Evolutionary conservation across 2,113 vertebrate species (phyloP).

Genomic region (Cathartes aura): DNA sequence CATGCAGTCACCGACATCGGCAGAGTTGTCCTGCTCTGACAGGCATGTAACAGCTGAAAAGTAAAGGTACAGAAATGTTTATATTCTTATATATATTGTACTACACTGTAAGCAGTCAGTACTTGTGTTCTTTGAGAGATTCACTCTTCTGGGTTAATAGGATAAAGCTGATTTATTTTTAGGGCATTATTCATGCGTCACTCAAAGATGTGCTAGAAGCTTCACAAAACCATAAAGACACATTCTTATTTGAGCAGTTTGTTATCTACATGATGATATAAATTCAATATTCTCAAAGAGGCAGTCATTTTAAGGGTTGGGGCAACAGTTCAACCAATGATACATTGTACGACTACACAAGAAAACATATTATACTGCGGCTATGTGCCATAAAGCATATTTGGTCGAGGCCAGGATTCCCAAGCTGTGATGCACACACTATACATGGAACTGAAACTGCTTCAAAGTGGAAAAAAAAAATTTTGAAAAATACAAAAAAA

Average conservation of each 20-base stretch:
- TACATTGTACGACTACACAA: not conserved
- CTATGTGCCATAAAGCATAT: not conserved
- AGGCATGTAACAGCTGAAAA: constrained; percentile 86
- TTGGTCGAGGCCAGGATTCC: not conserved
- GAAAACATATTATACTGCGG: not conserved
- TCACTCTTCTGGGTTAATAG: not conserved
- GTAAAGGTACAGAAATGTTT: not conserved
- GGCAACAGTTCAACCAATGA: not conserved
- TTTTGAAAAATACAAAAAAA: not conserved
- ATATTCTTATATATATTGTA: fast-evolving
- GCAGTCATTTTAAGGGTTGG: not conserved
- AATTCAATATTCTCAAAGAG: not conserved
- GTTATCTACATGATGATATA: not conserved
- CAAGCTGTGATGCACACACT: not conserved
- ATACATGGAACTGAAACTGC: not conserved
- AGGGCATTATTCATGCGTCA: not conserved
- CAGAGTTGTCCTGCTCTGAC: constrained; percentile 73
- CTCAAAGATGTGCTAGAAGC: not conserved
- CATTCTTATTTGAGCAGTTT: not conserved
- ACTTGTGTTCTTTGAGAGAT: not conserved
- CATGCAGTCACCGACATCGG: constrained; percentile 82
- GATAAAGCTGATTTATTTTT: not conserved
- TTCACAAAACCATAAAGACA: not conserved
- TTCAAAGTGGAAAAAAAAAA: not conserved
- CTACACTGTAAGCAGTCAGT: not conserved